A percentile compares a stretch with the other conserved stretches of the same genome.
These are phyloP conservation scores for Iphiclides podalirius DNA, from an alignment of 2,888 invertebrate species.

Conservation along the genomic window DNA sequence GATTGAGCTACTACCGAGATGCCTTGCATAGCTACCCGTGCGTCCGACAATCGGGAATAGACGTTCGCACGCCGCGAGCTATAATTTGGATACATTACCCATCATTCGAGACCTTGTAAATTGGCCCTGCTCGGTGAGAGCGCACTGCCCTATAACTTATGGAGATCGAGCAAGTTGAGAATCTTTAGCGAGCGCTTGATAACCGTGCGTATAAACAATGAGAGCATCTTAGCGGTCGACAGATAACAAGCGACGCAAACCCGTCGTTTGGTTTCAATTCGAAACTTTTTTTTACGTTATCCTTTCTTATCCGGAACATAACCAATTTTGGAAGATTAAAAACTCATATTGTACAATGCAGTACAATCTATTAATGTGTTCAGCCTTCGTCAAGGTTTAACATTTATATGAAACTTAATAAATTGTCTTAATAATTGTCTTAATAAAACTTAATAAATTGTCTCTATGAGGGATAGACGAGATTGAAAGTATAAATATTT, in stretches of 20 bases:
- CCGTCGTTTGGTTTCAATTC: constrained; percentile 30
- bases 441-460: no score
- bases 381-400: no score
- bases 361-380: no score
- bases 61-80: constrained; percentile 47
- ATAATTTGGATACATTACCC: constrained; percentile 60
- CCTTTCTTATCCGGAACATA: not conserved
- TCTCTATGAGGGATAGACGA: no score
- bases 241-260: constrained; percentile 43
- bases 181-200: constrained; percentile 38
- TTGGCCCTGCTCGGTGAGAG: constrained; percentile 43
- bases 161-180: constrained; percentile 26
- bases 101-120: constrained; percentile 55
- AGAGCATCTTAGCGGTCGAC: constrained; percentile 56
- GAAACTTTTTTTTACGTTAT: not conserved
- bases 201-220: constrained; percentile 58
- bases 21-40: constrained; percentile 12
- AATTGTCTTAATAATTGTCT: no score
- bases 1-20: constrained; percentile 28
- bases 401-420: no score
- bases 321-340: no score
- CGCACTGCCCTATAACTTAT: constrained; percentile 34
- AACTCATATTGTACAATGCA: no score
- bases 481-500: no score
- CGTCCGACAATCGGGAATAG: constrained; percentile 23